Evolutionary conservation across 2,888 invertebrate genomes (phyloP), one percentile per base, ranked within the genome.

Genomic region (Monopis laevigella): DNA sequence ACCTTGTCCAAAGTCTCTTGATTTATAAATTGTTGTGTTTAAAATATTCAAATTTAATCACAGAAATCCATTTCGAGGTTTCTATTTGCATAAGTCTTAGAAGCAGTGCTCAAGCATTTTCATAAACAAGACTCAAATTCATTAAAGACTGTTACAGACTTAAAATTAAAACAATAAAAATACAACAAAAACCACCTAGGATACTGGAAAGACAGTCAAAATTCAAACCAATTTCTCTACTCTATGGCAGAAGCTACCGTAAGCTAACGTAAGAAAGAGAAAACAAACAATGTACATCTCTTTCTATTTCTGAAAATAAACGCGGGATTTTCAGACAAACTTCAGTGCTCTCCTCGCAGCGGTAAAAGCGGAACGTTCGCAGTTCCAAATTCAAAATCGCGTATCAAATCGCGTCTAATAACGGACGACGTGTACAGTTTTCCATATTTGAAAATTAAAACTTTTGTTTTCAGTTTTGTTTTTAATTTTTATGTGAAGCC

Each of bases 151-250:
- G n/a, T n/a, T n/a, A n/a, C n/a, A n/a, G n/a, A n/a, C n/a, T 32
- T 32, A 32, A 32, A 14, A 14, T 32, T 32, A 32, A 32, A 17
- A n/a, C 32, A 32, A 17, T 14, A 30, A 17, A 29, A 13, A 32
- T 32, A 16, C 14, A 16, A 7, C 14, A 5, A 7, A 16, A 14
- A 14, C 4, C 3, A 2, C n/a, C 17, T 16, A 7, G 10, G 3
- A 17, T 32, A 32, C 32, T 17, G 32, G 2, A 2, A 17, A 14
- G 6, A 17, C 10, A n/a, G 2, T 14, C 17, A 2, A 17, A 32
- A 16, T 2, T 5, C 7, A 5, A 16, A 17, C 13, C 3, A 7
- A 17, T 2, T 4, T 14, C 17, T 17, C 4, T 17, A 17, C 7
- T 32, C 32, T 32, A 17, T 17, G 17, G 7, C 32, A 3, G 30